These are phyloP conservation scores for Pachydiplax longipennis DNA, from an alignment of 2,888 invertebrate species.

Conservation along the genomic window DNA sequence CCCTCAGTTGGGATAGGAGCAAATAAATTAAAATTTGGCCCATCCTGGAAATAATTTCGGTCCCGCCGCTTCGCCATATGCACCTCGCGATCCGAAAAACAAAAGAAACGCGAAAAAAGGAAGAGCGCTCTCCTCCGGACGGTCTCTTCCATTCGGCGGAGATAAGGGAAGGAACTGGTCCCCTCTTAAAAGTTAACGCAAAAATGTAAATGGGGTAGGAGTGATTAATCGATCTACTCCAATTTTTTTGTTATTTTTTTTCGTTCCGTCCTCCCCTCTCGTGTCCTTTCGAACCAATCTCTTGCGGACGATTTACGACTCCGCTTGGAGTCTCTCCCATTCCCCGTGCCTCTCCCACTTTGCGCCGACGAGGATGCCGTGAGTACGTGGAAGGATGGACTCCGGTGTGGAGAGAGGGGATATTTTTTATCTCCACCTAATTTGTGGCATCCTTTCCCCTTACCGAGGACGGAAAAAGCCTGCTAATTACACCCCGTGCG, in stretches of 20 bases:
- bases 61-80: not conserved
- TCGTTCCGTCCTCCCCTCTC: not conserved
- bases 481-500: not conserved
- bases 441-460: not conserved
- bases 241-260: not conserved
- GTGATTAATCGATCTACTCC: conserved; percentile 30
- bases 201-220: conserved; percentile 23
- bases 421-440: not conserved
- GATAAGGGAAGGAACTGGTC: not conserved
- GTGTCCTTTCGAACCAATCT: not conserved
- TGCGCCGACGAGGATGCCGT: not conserved
- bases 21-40: too few relatives aligned
- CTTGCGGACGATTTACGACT: not conserved
- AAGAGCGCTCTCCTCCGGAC: not conserved
- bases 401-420: not conserved
- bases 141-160: not conserved
- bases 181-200: conserved; percentile 15
- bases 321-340: not conserved
- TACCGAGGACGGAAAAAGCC: not conserved
- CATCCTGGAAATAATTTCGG: too few relatives aligned
- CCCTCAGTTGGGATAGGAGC: too few relatives aligned
- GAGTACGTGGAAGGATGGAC: not conserved
- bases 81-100: not conserved
- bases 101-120: not conserved
- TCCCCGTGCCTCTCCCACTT: not conserved